Base-by-base conservation (phyloP, 2,797 vertebrate genomes). In the Lophotriccus pileatus region DNA sequence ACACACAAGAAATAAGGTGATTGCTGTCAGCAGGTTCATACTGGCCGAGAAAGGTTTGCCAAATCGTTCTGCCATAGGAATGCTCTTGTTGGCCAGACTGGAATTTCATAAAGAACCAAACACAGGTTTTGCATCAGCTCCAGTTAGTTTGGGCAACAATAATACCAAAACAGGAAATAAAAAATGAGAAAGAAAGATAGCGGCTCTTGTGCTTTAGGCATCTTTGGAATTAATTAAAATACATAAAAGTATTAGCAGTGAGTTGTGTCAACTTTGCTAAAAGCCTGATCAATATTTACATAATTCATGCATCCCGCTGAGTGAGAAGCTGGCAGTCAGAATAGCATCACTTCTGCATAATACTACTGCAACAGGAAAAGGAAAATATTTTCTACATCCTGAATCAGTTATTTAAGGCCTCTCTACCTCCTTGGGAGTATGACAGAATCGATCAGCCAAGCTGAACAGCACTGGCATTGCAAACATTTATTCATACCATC, bases 401-500 rank as follows among this genome's bases (percentile, higher is more conserved):
- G 95, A 94, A 94, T 73, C 84, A 89, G 82, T 97, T 97, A 96
- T 94, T 89, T 93, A 92, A 95, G 72, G 68, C 69, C 76, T 70
- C 81, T 93, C 80, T 96, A 73, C 85, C 86, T 95, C 93, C 90
- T 92, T 95, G 88, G 86, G 89, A 95, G 90, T 84, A 97, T 91
- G 94, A 97, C 96, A 97, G 92, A 96, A 96, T 93, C 0, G 74
- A 96, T 97, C 94, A 96, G 84, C 85, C 91, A 92, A 94, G 91
- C 92, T 96, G 95, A 96, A 91, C 92, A 94, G 50, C 94, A 78
- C 87, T 97, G 93, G 95, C 94, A 96, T 95, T 91, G 82, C 92
- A 95, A 89, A 86, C 90, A 94, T 94, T 97, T 97, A 95, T 95
- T 95, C 94, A 93, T 95, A 96, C 96, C 96, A 94, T 97, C 95